These are phyloP conservation scores for Hoplias malabaricus DNA, from an alignment of 2,113 vertebrate species.

Conservation along the genomic window DNA sequence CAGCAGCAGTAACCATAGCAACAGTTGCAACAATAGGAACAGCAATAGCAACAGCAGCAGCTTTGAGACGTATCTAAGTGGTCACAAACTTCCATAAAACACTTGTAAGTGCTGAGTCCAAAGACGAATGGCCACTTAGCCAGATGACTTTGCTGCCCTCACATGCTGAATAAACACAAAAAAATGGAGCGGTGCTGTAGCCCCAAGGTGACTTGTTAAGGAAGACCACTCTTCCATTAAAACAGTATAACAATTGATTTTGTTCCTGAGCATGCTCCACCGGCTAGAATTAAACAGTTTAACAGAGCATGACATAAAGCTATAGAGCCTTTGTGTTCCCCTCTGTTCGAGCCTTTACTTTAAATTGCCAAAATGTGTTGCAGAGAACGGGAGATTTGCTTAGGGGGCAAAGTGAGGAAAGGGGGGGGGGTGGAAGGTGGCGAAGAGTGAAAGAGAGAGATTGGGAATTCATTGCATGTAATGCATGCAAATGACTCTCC, in stretches of 20 bases:
- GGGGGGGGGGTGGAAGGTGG: neutral
- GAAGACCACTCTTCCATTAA: neutral
- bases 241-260: conserved; percentile 1
- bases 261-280: neutral
- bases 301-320: neutral
- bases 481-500: conserved; percentile 6
- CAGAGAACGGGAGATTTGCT: neutral
- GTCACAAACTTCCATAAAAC: neutral
- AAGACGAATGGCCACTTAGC: neutral
- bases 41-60: neutral
- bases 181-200: neutral
- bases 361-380: neutral
- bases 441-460: neutral
- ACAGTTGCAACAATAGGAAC: too few species aligned
- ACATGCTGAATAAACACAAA: neutral
- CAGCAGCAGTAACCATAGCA: too few species aligned
- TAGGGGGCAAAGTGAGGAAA: neutral
- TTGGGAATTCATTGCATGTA: conserved; percentile 1
- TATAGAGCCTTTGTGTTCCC: neutral
- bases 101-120: too few species aligned
- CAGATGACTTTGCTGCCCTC: neutral
- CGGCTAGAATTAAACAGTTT: neutral
- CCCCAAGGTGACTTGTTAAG: neutral
- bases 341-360: conserved; percentile 9
- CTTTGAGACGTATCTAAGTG: neutral